Evolutionary conservation across 2,888 invertebrate genomes (phyloP).

Genomic region (Colostygia pectinataria): DNA sequence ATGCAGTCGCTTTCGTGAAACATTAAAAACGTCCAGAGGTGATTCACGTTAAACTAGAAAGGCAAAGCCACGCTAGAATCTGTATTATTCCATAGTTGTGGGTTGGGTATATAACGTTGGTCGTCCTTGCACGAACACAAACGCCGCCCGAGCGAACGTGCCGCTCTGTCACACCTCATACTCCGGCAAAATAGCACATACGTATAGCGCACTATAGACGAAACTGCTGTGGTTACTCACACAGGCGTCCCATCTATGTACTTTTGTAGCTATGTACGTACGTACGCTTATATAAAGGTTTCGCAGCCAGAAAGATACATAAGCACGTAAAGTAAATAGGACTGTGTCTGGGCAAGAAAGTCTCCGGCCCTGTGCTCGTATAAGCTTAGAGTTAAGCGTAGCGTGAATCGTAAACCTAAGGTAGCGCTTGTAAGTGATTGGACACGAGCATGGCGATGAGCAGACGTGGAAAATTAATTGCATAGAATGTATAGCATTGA

Average conservation of each 20-base stretch:
- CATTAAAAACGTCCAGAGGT: not conserved
- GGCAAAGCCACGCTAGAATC: conserved; percentile 19
- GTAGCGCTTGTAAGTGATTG: conserved; percentile 8
- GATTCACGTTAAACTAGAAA: conserved; percentile 12
- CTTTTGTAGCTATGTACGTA: conserved; percentile 33
- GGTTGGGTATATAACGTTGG: conserved; percentile 19
- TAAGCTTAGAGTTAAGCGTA: conserved; percentile 28
- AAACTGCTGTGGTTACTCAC: conserved; percentile 36
- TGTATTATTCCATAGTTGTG: conserved; percentile 18
- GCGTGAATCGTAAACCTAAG: conserved; percentile 24
- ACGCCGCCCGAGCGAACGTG: conserved; percentile 31
- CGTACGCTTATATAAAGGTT: conserved; percentile 32
- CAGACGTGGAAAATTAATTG: not conserved
- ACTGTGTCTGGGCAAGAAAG: conserved; percentile 31
- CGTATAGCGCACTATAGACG: conserved; percentile 22
- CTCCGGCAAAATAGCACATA: conserved; percentile 23
- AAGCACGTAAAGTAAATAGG: conserved; percentile 35
- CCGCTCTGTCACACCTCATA: conserved; percentile 38
- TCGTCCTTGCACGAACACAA: conserved; percentile 35
- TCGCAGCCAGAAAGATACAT: conserved; percentile 37
- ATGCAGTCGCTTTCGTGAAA: too few relatives aligned
- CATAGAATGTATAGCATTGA: not conserved
- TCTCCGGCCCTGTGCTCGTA: conserved; percentile 20
- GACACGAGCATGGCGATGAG: conserved; percentile 12
- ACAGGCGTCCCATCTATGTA: conserved; percentile 33